A percentile compares a stretch with the other conserved stretches of the same genome.
Conservation (phyloP, 2,888 invertebrate species). For the Apotomis turbidana region DNA sequence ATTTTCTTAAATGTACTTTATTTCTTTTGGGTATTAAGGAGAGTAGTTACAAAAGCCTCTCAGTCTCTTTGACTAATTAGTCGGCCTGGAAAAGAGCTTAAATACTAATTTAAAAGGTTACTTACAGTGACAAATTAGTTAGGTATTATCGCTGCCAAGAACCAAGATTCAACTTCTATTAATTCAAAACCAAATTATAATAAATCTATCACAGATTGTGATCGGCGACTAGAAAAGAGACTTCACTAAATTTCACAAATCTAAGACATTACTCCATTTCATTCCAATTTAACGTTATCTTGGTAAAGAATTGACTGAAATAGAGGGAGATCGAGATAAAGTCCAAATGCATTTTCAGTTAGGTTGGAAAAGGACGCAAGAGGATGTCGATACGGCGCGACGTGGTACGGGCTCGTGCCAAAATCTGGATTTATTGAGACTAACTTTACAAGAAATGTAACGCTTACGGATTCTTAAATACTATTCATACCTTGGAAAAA, state of each 20-base stretch:
- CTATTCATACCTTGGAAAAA: background rate
- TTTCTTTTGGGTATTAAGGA: too few species aligned
- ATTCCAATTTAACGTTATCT: constrained; percentile 64
- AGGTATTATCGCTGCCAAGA: constrained; percentile 7
- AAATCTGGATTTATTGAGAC: constrained; percentile 68
- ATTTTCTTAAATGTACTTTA: too few species aligned
- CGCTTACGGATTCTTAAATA: constrained; percentile 31
- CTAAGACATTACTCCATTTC: constrained; percentile 48
- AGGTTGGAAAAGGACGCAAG: constrained; percentile 23
- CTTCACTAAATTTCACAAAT: constrained; percentile 47
- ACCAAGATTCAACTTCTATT: background rate
- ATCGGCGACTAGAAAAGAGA: constrained; percentile 27
- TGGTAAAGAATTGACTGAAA: constrained; percentile 63
- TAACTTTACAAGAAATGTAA: constrained; percentile 51
- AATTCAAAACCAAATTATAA: constrained; percentile 38
- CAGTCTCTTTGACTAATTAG: constrained; percentile 13
- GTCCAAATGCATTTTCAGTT: constrained; percentile 43
- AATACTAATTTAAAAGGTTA: constrained; percentile 15
- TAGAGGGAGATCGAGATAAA: constrained; percentile 57
- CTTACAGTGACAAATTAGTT: constrained; percentile 3
- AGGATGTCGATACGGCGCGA: constrained; percentile 48
- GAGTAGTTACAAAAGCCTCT: background rate
- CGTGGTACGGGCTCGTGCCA: constrained; percentile 59
- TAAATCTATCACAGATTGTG: constrained; percentile 33
- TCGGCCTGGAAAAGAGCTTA: constrained; percentile 20